phyloP scores from a whole-genome alignment of 2,113 vertebrate genomes.

The Psophia crepitans region DNA sequence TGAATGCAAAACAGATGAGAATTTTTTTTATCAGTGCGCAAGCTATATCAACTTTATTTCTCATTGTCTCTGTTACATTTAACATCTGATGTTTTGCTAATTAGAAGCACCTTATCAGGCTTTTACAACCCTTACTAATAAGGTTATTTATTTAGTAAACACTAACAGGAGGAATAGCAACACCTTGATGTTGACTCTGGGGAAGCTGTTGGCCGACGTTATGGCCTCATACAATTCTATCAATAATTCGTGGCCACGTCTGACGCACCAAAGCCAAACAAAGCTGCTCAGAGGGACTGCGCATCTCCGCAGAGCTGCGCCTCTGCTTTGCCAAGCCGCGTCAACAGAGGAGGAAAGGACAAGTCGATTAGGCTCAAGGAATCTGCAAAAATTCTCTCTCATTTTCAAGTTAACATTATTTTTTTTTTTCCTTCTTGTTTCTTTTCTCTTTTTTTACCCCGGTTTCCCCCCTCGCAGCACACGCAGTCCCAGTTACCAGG shows the following conservation, averaged over 20 bases:
- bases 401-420: neutral
- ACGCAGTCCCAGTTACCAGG: rapidly evolving
- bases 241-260: neutral
- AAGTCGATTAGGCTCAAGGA: neutral
- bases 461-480: neutral
- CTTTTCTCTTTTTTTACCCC: neutral
- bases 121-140: constrained; percentile 63
- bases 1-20: constrained; percentile 61
- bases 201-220: neutral
- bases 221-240: neutral
- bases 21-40: neutral
- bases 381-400: neutral
- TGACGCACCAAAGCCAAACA: neutral
- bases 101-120: constrained; percentile 52
- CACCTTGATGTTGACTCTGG: neutral
- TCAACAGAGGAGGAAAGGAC: neutral
- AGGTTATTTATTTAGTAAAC: constrained; percentile 63
- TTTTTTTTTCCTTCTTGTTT: neutral
- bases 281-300: neutral
- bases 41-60: neutral
- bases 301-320: neutral
- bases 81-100: constrained; percentile 34
- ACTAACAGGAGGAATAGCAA: constrained; percentile 13
- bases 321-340: neutral
- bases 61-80: neutral